Conservation (phyloP, 2,113 vertebrate genomes). For the Sitta europaea region DNA sequence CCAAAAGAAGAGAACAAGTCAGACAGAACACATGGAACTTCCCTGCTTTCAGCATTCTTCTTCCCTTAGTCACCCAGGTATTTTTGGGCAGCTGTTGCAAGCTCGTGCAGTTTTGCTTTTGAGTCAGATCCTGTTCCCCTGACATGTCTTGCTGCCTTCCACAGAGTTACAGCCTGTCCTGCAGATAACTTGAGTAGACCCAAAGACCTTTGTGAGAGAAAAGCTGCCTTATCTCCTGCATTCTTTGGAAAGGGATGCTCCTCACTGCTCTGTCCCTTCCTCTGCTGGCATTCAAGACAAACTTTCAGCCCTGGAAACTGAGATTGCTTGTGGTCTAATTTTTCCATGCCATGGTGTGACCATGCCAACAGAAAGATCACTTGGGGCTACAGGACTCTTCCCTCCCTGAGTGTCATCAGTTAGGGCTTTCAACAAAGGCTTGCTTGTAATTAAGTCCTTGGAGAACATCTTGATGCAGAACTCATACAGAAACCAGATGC, state of each 20-base stretch:
- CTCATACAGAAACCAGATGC: background rate
- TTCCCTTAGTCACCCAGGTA: slow-evolving; percentile 37
- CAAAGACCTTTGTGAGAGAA: background rate
- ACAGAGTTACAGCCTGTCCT: background rate
- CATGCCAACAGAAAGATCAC: background rate
- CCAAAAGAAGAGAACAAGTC: background rate
- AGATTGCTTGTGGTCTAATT: background rate
- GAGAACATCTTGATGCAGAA: background rate
- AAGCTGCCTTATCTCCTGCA: slow-evolving; percentile 12
- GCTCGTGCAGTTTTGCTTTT: background rate
- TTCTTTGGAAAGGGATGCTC: background rate
- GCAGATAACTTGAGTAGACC: background rate
- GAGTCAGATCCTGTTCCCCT: slow-evolving; percentile 35
- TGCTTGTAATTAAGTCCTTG: background rate
- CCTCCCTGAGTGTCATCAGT: background rate
- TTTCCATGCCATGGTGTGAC: background rate
- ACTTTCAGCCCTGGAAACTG: background rate
- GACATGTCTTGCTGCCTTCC: background rate
- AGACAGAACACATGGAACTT: background rate
- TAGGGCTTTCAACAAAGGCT: background rate
- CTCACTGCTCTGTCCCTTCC: background rate
- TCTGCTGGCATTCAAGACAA: background rate
- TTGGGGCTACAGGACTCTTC: background rate
- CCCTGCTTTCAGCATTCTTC: background rate
- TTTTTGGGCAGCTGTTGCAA: slow-evolving; percentile 18